Evolutionary conservation across 2,113 vertebrate species (phyloP).

Genomic region (Symphodus melops): DNA sequence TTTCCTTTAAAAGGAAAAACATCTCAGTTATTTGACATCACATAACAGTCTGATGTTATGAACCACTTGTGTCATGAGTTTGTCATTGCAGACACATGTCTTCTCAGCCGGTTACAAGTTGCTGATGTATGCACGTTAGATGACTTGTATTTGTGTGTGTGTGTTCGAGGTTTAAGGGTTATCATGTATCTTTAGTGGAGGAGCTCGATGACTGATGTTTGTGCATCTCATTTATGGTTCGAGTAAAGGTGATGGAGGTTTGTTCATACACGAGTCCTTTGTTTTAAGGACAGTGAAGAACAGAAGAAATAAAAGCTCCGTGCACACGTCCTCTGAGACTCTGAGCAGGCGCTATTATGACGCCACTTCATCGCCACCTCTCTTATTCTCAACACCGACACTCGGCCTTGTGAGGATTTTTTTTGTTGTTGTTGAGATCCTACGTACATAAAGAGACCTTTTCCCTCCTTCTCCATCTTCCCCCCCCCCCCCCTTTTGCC

Average conservation of each 20-base stretch:
- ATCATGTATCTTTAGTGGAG: slow-evolving; percentile 14
- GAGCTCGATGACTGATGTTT: slow-evolving; percentile 47
- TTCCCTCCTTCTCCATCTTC: slow-evolving; percentile 28
- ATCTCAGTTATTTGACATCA: neutral
- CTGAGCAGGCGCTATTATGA: slow-evolving; percentile 2
- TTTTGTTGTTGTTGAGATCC: neutral
- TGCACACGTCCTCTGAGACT: neutral
- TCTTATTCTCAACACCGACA: slow-evolving; percentile 17
- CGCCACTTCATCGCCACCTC: slow-evolving; percentile 5
- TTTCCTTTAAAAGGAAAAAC: slow-evolving; percentile 12
- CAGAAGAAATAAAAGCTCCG: neutral
- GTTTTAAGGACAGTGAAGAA: neutral
- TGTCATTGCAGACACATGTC: neutral
- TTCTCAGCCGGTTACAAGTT: too few species aligned
- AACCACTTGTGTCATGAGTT: neutral
- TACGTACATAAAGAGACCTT: slow-evolving; percentile 25
- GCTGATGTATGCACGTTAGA: too few species aligned
- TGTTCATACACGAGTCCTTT: too few species aligned
- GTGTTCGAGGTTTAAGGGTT: slow-evolving; percentile 29
- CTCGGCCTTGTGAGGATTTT: slow-evolving; percentile 7
- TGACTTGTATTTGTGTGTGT: slow-evolving; percentile 1
- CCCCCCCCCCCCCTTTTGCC: slow-evolving; percentile 5
- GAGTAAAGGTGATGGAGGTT: slow-evolving; percentile 10
- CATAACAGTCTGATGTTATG: too few species aligned
- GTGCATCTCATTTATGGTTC: slow-evolving; percentile 34